Evolutionary conservation across 2,113 vertebrate genomes (phyloP).

Genomic region (Turnix velox): DNA sequence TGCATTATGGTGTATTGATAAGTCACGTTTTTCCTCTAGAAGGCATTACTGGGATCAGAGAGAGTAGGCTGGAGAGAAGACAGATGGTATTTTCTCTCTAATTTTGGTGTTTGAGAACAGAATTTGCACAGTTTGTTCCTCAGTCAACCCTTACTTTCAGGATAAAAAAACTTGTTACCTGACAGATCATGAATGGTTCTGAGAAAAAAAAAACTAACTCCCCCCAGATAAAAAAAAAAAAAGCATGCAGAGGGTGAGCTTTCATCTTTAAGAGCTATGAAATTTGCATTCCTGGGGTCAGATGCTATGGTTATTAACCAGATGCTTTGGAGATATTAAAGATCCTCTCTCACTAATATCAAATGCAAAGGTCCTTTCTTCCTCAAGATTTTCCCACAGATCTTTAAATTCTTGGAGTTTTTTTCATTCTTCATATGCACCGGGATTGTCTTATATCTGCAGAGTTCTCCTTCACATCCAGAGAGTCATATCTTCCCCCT

Average conservation of each 20-base stretch:
- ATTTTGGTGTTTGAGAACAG: slow-evolving; percentile 49
- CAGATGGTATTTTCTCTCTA: slow-evolving; percentile 56
- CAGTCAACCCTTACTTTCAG: slow-evolving; percentile 20
- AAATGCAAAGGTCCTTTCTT: background rate
- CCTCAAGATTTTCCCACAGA: background rate
- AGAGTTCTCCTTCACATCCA: background rate
- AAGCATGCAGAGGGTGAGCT: background rate
- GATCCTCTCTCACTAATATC: background rate
- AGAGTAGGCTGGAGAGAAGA: slow-evolving; percentile 9
- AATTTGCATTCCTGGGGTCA: background rate
- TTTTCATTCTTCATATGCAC: background rate
- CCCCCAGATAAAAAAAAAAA: background rate
- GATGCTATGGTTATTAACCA: slow-evolving; percentile 11
- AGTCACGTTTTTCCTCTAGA: background rate
- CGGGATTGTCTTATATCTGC: background rate
- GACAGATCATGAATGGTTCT: slow-evolving; percentile 30
- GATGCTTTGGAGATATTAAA: slow-evolving; percentile 11
- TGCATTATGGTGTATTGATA: background rate
- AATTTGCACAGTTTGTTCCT: slow-evolving; percentile 57
- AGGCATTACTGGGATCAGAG: background rate
- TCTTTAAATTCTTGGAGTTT: background rate
- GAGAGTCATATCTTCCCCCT: background rate
- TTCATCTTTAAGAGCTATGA: slow-evolving; percentile 23
- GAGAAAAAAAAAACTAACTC: background rate
- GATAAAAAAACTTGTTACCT: slow-evolving; percentile 35